Percentiles rank a stretch among this genome's conserved stretches.
Conservation (phyloP, 2,888 invertebrate species). For the Clitarchus hookeri region DNA sequence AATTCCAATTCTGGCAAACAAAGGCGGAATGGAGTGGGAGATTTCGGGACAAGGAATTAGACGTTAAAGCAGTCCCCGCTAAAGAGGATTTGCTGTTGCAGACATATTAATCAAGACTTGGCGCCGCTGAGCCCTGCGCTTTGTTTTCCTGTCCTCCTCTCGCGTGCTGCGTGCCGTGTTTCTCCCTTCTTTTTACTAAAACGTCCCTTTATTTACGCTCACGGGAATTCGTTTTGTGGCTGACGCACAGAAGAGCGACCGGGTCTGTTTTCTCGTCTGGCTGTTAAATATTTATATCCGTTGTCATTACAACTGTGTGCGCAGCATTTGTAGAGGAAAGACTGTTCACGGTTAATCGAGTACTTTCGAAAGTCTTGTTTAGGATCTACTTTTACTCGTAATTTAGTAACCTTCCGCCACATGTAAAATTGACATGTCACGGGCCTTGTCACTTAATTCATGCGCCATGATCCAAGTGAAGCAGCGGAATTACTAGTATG, state of each 20-base stretch:
- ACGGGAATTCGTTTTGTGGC: background rate
- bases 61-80: background rate
- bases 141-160: background rate
- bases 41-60: background rate
- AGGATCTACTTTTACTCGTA: no score
- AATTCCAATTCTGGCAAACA: conserved; percentile 10
- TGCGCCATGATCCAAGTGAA: no score
- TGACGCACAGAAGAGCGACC: background rate
- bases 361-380: no score
- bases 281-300: no score
- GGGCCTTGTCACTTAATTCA: no score
- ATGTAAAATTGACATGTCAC: no score
- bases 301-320: no score
- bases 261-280: no score
- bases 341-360: no score
- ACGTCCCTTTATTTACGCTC: background rate
- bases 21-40: background rate
- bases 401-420: no score
- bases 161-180: background rate
- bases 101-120: conserved; percentile 14
- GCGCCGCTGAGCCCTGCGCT: background rate
- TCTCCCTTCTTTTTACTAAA: background rate
- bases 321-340: no score
- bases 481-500: no score
- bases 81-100: conserved; percentile 14